A percentile compares a stretch with the other conserved stretches of the same genome.
Evolutionary conservation across 2,113 vertebrate genomes (phyloP).

Genomic region (Dipodomys merriami): DNA sequence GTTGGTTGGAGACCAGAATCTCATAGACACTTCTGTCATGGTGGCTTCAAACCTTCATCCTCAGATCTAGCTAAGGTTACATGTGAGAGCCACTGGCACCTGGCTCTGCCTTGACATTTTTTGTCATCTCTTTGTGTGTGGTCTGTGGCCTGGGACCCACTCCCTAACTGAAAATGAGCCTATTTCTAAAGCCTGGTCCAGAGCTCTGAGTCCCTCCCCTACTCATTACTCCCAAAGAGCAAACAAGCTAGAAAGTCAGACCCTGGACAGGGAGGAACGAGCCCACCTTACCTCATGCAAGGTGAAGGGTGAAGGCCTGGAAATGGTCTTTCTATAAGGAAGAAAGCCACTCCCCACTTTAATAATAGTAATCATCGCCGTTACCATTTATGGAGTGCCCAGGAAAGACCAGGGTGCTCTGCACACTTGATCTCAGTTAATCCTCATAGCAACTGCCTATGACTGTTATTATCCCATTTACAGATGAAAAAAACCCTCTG

Average conservation of each 20-base stretch:
- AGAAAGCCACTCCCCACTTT: slow-evolving; percentile 49
- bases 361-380: slow-evolving; percentile 2
- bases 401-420: not conserved
- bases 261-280: not conserved
- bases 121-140: not conserved
- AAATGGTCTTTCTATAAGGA: not conserved
- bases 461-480: slow-evolving; percentile 26
- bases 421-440: not conserved
- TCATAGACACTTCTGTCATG: no score
- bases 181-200: not conserved
- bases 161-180: not conserved
- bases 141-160: not conserved
- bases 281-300: not conserved
- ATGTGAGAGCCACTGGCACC: no score
- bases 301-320: not conserved
- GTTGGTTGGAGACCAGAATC: no score
- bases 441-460: not conserved
- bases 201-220: not conserved
- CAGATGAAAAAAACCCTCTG: slow-evolving; percentile 43
- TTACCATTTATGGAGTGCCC: not conserved
- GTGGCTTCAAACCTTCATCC: no score
- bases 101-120: not conserved
- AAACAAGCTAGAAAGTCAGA: not conserved
- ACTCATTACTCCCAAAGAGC: not conserved
- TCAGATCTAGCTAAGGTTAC: no score